phyloP scores from a whole-genome alignment of 2,113 vertebrate genomes.

The Probosciger aterrimus region DNA sequence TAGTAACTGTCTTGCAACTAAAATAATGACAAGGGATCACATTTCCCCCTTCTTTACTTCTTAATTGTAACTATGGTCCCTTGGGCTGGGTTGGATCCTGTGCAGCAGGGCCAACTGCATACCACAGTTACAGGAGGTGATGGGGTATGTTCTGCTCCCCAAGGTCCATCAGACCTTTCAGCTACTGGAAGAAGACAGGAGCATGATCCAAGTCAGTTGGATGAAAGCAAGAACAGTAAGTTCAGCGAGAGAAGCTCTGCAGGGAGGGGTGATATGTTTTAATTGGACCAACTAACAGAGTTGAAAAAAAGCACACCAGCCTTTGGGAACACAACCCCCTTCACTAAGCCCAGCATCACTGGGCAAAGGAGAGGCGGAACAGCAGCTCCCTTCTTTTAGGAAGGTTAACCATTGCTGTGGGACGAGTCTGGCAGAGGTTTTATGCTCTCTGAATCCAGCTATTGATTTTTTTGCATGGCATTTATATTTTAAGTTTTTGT shows the following conservation, averaged over 20 bases:
- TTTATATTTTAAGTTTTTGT: background rate
- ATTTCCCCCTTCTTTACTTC: background rate
- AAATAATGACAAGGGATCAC: background rate
- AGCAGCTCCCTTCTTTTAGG: constrained; percentile 8
- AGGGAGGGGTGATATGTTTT: background rate
- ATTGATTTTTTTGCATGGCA: background rate
- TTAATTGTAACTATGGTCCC: background rate
- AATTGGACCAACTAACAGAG: background rate
- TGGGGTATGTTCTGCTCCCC: background rate
- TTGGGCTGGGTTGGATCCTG: background rate
- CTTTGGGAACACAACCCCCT: background rate
- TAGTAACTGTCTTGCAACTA: background rate
- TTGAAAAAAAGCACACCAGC: background rate
- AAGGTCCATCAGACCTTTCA: background rate
- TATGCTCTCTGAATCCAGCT: background rate
- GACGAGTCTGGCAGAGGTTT: background rate
- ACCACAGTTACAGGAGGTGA: background rate
- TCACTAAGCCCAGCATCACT: background rate
- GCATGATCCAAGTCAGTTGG: background rate
- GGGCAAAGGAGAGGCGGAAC: background rate
- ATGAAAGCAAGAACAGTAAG: background rate
- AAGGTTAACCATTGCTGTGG: background rate
- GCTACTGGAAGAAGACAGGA: background rate
- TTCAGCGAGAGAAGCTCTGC: background rate
- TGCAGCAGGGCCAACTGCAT: background rate